These are phyloP conservation scores for Puntigrus tetrazona DNA, from an alignment of 2,113 vertebrate species.

Conservation along the genomic window DNA sequence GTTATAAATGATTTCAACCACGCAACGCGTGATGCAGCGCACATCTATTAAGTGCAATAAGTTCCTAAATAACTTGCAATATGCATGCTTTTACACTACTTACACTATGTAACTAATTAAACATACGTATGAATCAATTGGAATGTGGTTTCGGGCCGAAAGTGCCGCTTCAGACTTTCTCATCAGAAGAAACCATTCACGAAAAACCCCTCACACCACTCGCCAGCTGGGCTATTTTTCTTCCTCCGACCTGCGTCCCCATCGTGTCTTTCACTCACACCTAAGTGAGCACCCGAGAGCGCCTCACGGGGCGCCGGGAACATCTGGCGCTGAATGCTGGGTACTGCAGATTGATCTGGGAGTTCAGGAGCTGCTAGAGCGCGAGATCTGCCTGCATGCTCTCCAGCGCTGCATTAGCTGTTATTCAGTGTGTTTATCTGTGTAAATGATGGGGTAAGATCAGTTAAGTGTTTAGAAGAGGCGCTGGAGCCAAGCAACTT, in stretches of 20 bases:
- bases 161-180: no score
- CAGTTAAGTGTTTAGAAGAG: constrained; percentile 76
- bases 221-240: constrained; percentile 8
- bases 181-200: no score
- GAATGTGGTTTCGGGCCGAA: no score
- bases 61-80: no score
- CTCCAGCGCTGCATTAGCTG: constrained; percentile 57
- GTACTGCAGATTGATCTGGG: constrained; percentile 59
- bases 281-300: neutral
- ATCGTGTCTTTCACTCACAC: neutral
- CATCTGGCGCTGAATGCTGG: constrained; percentile 52
- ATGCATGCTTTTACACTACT: no score
- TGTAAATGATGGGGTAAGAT: constrained; percentile 72
- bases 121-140: no score
- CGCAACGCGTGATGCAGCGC: no score
- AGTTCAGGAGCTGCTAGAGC: constrained; percentile 20
- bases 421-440: constrained; percentile 78
- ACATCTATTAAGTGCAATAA: no score
- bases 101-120: no score
- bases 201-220: no score
- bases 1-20: no score
- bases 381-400: constrained; percentile 33
- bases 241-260: neutral
- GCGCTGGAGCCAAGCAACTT: constrained; percentile 69
- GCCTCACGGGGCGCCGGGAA: neutral